Evolutionary conservation across 1,140 invertebrate genomes (phyloP).

Genomic region (Magallana ariakensis): DNA sequence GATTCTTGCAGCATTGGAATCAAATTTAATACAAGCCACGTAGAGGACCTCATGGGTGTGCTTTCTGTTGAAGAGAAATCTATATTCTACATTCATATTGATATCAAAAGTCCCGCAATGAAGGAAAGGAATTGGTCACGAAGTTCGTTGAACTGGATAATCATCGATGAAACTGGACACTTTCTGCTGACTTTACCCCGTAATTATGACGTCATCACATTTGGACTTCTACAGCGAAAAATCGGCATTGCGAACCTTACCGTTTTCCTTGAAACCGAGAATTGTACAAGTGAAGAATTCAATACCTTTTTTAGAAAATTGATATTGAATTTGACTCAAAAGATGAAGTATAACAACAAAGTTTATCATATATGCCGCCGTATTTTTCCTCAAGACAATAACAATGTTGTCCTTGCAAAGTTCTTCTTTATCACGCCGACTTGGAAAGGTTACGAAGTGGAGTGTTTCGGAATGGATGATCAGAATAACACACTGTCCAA

Average conservation of each 20-base stretch:
- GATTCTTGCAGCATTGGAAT: not conserved
- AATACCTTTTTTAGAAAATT: not conserved
- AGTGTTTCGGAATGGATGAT: not conserved
- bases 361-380: not conserved
- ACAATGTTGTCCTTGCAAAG: not conserved
- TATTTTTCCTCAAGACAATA: not conserved
- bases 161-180: not conserved
- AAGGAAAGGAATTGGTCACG: not conserved
- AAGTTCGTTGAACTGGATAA: not conserved
- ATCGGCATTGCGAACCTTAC: not conserved
- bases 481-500: not conserved
- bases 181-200: not conserved
- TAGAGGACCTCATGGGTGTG: not conserved
- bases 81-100: not conserved
- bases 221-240: slow-evolving; percentile 5
- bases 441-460: not conserved
- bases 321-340: not conserved
- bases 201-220: not conserved
- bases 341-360: not conserved
- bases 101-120: not conserved
- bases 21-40: not conserved
- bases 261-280: not conserved
- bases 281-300: not conserved
- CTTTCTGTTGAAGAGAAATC: not conserved
- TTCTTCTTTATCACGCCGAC: not conserved